Evolutionary conservation across 1,140 invertebrate genomes (phyloP).

Genomic region (Triops cancriformis): DNA sequence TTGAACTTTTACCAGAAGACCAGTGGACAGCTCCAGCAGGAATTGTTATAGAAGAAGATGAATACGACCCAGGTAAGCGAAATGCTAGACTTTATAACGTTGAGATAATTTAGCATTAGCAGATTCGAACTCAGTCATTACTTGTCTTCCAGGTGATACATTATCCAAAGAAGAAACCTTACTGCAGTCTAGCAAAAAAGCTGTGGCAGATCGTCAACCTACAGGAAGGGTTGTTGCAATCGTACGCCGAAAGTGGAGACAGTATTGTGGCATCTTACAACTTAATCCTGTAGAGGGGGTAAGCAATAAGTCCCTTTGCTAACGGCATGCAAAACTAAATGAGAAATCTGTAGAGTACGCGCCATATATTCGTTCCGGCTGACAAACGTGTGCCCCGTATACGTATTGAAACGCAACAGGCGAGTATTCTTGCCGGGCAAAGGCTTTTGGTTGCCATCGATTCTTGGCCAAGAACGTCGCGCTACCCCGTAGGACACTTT

Average conservation of each 20-base stretch:
- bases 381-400: constrained; percentile 85
- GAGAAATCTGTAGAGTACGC: constrained; percentile 28
- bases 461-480: constrained; percentile 79
- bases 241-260: constrained; percentile 89
- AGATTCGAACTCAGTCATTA: background rate
- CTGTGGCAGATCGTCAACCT: constrained; percentile 48
- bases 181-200: constrained; percentile 19
- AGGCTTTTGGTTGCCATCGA: constrained; percentile 87
- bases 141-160: constrained; percentile 40
- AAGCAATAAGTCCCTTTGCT: constrained; percentile 31
- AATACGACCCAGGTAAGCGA: constrained; percentile 46
- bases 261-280: constrained; percentile 91
- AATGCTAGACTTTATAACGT: background rate
- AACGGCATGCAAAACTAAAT: background rate
- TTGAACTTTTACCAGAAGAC: constrained; percentile 79
- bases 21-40: constrained; percentile 83
- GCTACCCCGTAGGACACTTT: constrained; percentile 76
- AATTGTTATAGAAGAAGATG: constrained; percentile 65
- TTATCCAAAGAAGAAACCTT: constrained; percentile 55
- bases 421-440: constrained; percentile 65
- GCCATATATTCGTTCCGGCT: constrained; percentile 81
- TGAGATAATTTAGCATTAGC: too few relatives aligned
- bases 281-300: constrained; percentile 65
- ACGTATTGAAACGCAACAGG: constrained; percentile 83
- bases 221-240: constrained; percentile 90